These are phyloP conservation scores for Calliopum simillimum DNA, from an alignment of 2,888 invertebrate genomes.

Conservation along the genomic window DNA sequence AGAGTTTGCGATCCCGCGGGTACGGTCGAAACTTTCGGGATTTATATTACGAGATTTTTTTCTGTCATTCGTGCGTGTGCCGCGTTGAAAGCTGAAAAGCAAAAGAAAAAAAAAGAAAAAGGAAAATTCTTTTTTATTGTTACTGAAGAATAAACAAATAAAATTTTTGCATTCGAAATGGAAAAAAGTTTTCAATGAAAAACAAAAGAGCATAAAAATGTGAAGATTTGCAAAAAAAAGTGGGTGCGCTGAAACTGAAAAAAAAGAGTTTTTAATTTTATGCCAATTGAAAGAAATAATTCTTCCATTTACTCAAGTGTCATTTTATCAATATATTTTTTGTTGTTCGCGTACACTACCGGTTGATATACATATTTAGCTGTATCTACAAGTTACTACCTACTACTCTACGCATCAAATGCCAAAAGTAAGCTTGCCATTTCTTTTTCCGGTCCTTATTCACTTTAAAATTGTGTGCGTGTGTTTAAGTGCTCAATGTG, in stretches of 20 bases:
- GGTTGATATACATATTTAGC: neutral
- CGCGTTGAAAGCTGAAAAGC: neutral
- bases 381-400: constrained; percentile 5
- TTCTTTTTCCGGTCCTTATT: constrained; percentile 5
- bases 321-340: too few relatives aligned
- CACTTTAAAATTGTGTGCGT: neutral
- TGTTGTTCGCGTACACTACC: too few relatives aligned
- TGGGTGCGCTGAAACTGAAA: neutral
- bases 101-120: constrained; percentile 7
- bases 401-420: constrained; percentile 2
- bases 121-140: neutral
- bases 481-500: neutral
- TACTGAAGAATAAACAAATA: constrained; percentile 1
- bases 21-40: constrained; percentile 66
- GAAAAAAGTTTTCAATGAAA: neutral
- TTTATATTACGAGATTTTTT: constrained; percentile 38
- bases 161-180: neutral
- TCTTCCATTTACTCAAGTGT: too few relatives aligned
- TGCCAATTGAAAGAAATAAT: constrained; percentile 14
- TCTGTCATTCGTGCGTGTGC: neutral
- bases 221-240: neutral
- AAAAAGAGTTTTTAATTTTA: constrained; percentile 12
- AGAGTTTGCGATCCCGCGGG: constrained; percentile 68
- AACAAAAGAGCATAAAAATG: neutral
- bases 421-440: constrained; percentile 2